Percentiles rank a stretch among this genome's conserved stretches.
phyloP scores from a whole-genome alignment of 2,888 invertebrate genomes.

The Bembecia ichneumoniformis region DNA sequence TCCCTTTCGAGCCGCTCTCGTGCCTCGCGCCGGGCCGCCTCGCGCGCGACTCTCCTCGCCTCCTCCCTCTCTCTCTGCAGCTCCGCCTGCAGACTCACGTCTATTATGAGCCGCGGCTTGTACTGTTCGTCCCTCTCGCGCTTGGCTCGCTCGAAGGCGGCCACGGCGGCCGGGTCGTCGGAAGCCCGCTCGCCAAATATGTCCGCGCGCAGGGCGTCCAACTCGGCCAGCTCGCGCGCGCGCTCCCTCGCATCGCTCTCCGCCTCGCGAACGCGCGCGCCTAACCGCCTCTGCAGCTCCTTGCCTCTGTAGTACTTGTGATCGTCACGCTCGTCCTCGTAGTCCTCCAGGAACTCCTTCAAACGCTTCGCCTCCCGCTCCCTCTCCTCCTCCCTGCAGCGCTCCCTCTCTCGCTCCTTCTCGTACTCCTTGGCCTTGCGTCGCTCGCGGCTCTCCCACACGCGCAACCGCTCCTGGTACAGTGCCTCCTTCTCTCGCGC shows the following conservation, averaged over 20 bases:
- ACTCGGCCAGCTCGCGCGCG: constrained; percentile 88
- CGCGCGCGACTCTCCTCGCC: constrained; percentile 63
- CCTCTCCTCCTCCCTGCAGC: constrained; percentile 86
- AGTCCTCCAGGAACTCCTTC: constrained; percentile 98
- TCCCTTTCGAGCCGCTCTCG: constrained; percentile 32
- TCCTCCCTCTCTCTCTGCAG: constrained; percentile 74
- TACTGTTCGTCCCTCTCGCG: constrained; percentile 86
- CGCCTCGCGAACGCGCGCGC: constrained; percentile 93
- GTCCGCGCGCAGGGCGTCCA: constrained; percentile 85
- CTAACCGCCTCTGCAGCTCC: constrained; percentile 90
- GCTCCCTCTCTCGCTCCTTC: constrained; percentile 82
- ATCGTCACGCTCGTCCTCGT: constrained; percentile 98
- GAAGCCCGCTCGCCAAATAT: constrained; percentile 63
- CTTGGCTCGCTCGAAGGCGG: constrained; percentile 31
- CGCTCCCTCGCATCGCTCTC: constrained; percentile 93
- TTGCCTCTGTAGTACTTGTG: constrained; percentile 94
- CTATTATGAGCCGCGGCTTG: constrained; percentile 85
- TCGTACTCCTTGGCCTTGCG: constrained; percentile 93
- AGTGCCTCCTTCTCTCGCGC: constrained; percentile 95
- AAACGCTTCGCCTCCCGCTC: constrained; percentile 93
- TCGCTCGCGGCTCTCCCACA: constrained; percentile 92
- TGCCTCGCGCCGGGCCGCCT: constrained; percentile 28
- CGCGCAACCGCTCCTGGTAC: constrained; percentile 86
- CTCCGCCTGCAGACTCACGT: constrained; percentile 74
- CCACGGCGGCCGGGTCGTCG: constrained; percentile 70